phyloP scores from a whole-genome alignment of 2,113 vertebrate species.

The cattle (Bos taurus) region ARS-UCD2.0 NC_037349.1:52664501-52665000 shows the following conservation, averaged over 20 bases:
- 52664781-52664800: background rate
- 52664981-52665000: background rate
- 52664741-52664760: background rate
- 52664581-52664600: background rate
- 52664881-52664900: background rate
- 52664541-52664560: background rate
- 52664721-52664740: background rate
- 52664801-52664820: background rate
- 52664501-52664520: background rate
- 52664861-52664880: background rate
- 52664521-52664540: background rate
- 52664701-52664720: background rate
- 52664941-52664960: background rate
- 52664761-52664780: background rate
- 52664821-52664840: background rate
- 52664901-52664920: background rate
- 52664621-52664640: background rate
- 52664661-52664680: background rate
- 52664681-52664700: background rate
- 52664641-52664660: background rate
- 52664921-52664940: background rate
- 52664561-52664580: background rate
- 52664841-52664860: background rate
- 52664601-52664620: background rate
- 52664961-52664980: background rate